phyloP scores from a whole-genome alignment of 1,140 invertebrate genomes.

The Nebria ingens region DNA sequence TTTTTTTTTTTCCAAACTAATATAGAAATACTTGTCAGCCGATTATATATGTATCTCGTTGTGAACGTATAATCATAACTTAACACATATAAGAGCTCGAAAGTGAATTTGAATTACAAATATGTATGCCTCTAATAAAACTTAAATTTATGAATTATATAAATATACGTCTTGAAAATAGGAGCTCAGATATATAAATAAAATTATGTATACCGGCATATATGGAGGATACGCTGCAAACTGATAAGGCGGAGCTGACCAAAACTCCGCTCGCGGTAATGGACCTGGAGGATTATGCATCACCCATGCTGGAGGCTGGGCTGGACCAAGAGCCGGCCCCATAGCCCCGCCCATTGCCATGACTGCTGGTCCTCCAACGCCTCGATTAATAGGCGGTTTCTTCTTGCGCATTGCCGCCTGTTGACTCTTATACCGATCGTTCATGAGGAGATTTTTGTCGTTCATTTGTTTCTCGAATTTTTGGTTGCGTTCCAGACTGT shows the following conservation, averaged over 20 bases:
- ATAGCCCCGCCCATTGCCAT: not conserved
- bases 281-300: not conserved
- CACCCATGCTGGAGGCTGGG: not conserved
- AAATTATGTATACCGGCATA: not conserved
- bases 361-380: not conserved
- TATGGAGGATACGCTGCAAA: not conserved
- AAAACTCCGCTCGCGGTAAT: not conserved
- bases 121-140: too few relatives aligned
- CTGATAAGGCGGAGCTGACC: not conserved
- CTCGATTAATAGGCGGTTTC: not conserved
- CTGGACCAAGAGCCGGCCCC: not conserved
- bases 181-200: not conserved
- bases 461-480: slow-evolving; percentile 30
- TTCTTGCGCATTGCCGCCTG: not conserved
- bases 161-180: not conserved
- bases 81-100: too few relatives aligned
- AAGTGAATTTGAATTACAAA: too few relatives aligned
- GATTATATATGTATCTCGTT: too few relatives aligned
- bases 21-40: too few relatives aligned
- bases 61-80: too few relatives aligned
- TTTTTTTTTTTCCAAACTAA: too few relatives aligned
- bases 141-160: not conserved
- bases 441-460: slow-evolving; percentile 18
- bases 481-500: slow-evolving; percentile 24
- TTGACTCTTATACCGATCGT: not conserved